Conservation (phyloP, 2,113 vertebrate species). For the Heliornis fulica region DNA sequence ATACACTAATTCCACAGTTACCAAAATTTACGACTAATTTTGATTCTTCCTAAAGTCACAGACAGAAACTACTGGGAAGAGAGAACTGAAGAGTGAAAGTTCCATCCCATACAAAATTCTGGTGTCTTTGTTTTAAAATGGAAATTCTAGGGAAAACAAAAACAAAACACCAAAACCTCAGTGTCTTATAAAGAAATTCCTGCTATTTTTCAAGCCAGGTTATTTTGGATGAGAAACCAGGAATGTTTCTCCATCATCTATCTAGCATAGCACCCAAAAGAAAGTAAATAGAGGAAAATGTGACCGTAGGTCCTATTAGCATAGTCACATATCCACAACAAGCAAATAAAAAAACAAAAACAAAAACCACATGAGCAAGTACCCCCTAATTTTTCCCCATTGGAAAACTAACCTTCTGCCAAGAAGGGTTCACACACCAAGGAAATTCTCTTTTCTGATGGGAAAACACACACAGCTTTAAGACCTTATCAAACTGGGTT, state of each 20-base stretch:
- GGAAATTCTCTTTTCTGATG: background rate
- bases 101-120: background rate
- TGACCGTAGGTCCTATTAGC: background rate
- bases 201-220: background rate
- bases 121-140: background rate
- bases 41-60: background rate
- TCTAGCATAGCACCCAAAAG: background rate
- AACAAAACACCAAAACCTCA: too few species aligned
- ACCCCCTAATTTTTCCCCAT: background rate
- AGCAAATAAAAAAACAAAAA: background rate
- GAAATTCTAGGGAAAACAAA: background rate
- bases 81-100: background rate
- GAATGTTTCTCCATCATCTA: background rate
- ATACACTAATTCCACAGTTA: background rate
- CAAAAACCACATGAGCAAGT: background rate
- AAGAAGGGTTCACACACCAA: background rate
- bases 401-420: background rate
- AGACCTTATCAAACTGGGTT: background rate
- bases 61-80: background rate
- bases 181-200: background rate
- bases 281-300: background rate
- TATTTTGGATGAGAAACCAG: background rate
- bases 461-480: background rate
- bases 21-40: background rate
- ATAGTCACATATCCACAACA: background rate